Evolutionary conservation across 2,888 invertebrate genomes (phyloP), one percentile per base, ranked within the genome.

Genomic region (Stictocephala bisonia): DNA sequence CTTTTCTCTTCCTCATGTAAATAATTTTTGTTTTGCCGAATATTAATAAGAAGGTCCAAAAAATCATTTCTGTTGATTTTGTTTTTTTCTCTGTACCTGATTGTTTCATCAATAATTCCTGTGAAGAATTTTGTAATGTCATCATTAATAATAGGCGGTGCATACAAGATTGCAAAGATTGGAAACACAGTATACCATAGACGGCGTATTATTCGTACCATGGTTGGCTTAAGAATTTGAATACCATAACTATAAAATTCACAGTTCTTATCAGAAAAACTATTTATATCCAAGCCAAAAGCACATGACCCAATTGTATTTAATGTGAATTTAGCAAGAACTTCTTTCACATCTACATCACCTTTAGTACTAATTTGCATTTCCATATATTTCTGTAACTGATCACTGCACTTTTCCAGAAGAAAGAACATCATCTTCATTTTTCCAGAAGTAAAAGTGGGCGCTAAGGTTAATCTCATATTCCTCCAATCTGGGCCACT

Each of bases 251-350:
- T 24, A 11, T 53, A 35, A 35, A 88, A 87, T 77, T 86, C 84
- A 1, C 86, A 84, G 77, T 87, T 84, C 76, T 84, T 84, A 75
- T 85, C 84, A 66, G 82, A 84, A 13, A 87, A 80, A 6, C 87
- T 86, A 76, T 87, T 85, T 74, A 85, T 85, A 79, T 86, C 85
- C n/a, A 88, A 86, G 2, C 87, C 88, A 83, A 88, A 88, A 18
- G 87, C 87, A 81, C 87, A 87, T 20, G 86, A 85, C n/a, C 87
- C 87, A 72, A 88, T 88, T 0, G 87, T 86, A 81, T 88, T 87
- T 68, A 88, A 79, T 0, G 88, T 87, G 72, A 85, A 87, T 78
- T 87, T 86, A 0, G 87, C 87, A 81, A 87, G 85, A 22, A 85
- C 84, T 72, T 86, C 85, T 80, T 88, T 88, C 85, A 87, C 85